These are phyloP conservation scores for Pachydiplax longipennis DNA, from an alignment of 2,888 invertebrate species.

Conservation along the genomic window DNA sequence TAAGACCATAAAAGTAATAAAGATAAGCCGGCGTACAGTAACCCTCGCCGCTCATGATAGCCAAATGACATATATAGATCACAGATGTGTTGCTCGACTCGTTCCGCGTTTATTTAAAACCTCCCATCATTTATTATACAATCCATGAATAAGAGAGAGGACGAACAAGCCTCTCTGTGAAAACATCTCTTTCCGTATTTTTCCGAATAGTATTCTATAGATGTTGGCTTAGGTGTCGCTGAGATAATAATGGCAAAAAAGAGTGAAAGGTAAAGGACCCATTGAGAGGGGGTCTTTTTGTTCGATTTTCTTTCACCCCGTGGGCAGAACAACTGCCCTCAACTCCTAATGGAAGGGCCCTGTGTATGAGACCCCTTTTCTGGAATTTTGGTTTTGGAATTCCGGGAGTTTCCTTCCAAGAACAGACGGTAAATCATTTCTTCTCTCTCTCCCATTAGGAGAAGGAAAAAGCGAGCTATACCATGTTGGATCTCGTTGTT, in stretches of 20 bases:
- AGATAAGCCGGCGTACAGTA: too few species aligned
- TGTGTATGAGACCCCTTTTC: background rate
- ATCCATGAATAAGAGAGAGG: too few species aligned
- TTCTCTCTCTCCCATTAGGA: background rate
- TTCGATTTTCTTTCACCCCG: background rate
- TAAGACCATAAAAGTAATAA: too few species aligned
- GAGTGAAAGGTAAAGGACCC: background rate
- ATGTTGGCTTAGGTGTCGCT: background rate
- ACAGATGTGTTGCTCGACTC: too few species aligned
- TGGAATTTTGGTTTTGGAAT: slow-evolving; percentile 30
- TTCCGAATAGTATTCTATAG: background rate
- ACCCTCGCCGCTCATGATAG: too few species aligned
- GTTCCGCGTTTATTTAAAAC: too few species aligned
- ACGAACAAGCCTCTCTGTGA: too few species aligned
- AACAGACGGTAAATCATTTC: background rate
- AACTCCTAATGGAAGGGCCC: background rate
- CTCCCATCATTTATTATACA: too few species aligned
- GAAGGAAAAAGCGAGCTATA: background rate
- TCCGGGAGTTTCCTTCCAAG: background rate
- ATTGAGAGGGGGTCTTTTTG: background rate
- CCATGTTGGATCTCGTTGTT: background rate
- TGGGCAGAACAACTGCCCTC: background rate
- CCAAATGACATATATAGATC: too few species aligned
- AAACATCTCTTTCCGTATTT: background rate
- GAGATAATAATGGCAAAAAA: background rate